Conservation (phyloP, 2,888 invertebrate species). For the Charanyca ferruginea region DNA sequence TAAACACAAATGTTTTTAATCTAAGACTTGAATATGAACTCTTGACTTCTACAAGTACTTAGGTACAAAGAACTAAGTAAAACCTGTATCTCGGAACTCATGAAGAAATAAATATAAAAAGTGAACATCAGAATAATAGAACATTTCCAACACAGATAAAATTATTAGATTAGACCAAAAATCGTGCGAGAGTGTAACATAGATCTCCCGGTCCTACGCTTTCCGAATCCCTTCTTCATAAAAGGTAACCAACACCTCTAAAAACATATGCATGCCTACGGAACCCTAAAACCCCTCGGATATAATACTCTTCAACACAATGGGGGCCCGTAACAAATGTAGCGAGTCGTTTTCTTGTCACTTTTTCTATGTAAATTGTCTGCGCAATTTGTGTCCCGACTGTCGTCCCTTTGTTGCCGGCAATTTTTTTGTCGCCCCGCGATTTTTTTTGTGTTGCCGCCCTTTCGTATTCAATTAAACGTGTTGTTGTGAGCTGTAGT, state of each 20-base stretch:
- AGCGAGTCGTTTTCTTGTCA: slow-evolving; percentile 82
- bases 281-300: slow-evolving; percentile 63
- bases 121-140: too few species aligned
- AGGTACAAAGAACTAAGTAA: too few species aligned
- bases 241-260: background rate
- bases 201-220: too few species aligned
- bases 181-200: too few species aligned
- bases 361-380: slow-evolving; percentile 89
- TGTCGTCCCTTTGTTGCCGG: slow-evolving; percentile 63
- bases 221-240: too few species aligned
- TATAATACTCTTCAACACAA: slow-evolving; percentile 85
- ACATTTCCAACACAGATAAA: too few species aligned
- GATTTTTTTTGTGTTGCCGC: slow-evolving; percentile 52
- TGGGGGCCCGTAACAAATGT: slow-evolving; percentile 86
- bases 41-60: too few species aligned
- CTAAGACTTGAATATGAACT: too few species aligned
- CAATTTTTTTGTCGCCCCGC: slow-evolving; percentile 60
- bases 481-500: slow-evolving; percentile 37
- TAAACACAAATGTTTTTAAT: too few species aligned
- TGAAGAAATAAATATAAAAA: too few species aligned
- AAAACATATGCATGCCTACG: background rate
- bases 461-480: slow-evolving; percentile 63
- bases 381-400: slow-evolving; percentile 85
- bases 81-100: too few species aligned
- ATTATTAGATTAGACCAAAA: too few species aligned